phyloP scores from a whole-genome alignment of 2,113 vertebrate species.

The Recurvirostra avosetta region DNA sequence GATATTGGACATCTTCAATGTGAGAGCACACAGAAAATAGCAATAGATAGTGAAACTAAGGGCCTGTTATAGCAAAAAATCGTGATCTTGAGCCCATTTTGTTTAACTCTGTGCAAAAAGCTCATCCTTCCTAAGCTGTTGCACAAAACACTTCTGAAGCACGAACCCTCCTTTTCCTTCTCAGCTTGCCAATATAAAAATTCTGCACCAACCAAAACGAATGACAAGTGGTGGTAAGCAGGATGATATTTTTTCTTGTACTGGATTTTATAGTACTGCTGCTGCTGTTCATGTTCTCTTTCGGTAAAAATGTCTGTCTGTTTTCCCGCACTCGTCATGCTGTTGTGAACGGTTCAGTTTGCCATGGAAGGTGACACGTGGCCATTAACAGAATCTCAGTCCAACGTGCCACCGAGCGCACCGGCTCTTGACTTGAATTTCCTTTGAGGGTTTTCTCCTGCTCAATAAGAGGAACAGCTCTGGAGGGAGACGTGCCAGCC shows the following conservation, averaged over 20 bases:
- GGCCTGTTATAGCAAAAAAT: background rate
- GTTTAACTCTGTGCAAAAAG: background rate
- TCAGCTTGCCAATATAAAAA: background rate
- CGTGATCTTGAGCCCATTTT: background rate
- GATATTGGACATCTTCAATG: accelerated
- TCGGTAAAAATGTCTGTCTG: background rate
- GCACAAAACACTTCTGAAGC: background rate
- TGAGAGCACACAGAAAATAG: background rate
- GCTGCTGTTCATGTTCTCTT: background rate
- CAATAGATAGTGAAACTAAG: background rate
- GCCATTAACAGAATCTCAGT: background rate
- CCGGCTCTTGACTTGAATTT: background rate
- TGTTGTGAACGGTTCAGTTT: background rate
- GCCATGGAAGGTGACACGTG: background rate
- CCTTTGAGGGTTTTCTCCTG: background rate
- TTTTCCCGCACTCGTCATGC: background rate
- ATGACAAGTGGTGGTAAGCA: background rate
- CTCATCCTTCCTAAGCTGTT: background rate
- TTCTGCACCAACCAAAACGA: background rate
- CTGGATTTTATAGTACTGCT: background rate
- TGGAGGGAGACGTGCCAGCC: background rate
- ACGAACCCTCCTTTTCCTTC: background rate
- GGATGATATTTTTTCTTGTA: background rate
- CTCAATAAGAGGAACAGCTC: background rate
- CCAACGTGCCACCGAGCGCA: accelerated